Evolutionary conservation across 2,797 vertebrate genomes (phyloP).

Genomic region (Gallinago nigripennis): DNA sequence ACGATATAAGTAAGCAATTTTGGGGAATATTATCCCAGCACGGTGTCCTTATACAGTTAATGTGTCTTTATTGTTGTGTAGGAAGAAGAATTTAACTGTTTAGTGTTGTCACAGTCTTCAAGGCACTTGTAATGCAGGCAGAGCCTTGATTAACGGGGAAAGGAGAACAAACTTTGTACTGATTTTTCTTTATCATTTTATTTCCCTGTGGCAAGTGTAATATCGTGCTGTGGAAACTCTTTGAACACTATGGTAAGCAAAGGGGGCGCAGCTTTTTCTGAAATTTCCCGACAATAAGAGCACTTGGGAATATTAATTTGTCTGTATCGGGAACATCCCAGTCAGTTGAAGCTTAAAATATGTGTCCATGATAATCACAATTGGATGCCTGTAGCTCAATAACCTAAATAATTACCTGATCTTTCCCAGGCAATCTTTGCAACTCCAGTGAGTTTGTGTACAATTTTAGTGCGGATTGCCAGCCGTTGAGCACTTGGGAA

Average conservation of each 20-base stretch:
- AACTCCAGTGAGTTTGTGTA: not conserved
- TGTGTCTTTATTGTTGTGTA: not conserved
- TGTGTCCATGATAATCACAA: not conserved
- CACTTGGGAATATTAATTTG: not conserved
- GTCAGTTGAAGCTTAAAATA: not conserved
- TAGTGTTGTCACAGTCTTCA: not conserved
- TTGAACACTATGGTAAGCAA: not conserved
- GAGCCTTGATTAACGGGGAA: not conserved
- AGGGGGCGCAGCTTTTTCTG: not conserved
- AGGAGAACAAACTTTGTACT: not conserved
- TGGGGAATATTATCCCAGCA: not conserved
- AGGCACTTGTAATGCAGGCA: not conserved
- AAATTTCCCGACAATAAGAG: not conserved
- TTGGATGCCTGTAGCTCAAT: not conserved
- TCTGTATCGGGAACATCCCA: not conserved
- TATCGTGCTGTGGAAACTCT: not conserved
- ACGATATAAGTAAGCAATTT: not conserved
- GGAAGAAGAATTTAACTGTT: slow-evolving; percentile 7
- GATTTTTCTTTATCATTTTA: not conserved
- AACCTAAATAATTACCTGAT: not conserved
- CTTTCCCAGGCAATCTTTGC: not conserved
- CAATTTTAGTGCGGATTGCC: not conserved
- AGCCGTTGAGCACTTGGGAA: not conserved
- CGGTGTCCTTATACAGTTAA: not conserved
- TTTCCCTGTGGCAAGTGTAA: not conserved